These are phyloP conservation scores for Patella pellucida DNA, from an alignment of 2,888 invertebrate genomes.

Conservation along the genomic window DNA sequence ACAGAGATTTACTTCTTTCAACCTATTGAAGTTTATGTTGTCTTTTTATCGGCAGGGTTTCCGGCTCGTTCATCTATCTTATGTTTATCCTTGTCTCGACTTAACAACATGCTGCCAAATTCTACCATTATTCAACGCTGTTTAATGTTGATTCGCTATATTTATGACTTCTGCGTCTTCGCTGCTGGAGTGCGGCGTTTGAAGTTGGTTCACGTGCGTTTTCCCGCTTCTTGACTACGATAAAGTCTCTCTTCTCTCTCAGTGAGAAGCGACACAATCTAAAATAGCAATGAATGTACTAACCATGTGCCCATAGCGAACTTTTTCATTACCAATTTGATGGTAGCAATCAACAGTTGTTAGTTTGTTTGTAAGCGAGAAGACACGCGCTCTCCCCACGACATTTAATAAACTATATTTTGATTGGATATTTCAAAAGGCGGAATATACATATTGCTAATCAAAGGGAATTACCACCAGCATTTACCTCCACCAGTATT, in stretches of 20 bases:
- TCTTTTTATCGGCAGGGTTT: background rate
- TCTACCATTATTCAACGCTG: conserved; percentile 1
- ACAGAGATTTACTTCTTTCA: background rate
- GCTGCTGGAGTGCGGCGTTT: background rate
- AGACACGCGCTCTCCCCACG: conserved; percentile 4
- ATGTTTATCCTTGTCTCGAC: background rate
- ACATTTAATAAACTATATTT: conserved; percentile 1
- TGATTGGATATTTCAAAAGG: conserved; percentile 7
- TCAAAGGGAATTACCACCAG: too few species aligned
- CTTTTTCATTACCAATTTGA: too few species aligned
- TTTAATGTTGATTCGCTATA: conserved; percentile 1
- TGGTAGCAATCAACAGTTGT: too few species aligned
- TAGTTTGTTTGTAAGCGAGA: too few species aligned
- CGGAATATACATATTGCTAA: background rate
- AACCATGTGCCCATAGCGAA: too few species aligned
- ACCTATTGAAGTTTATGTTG: background rate
- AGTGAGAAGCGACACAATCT: background rate
- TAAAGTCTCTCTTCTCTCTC: background rate
- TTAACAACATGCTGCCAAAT: conserved; percentile 2
- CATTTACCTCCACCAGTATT: too few species aligned
- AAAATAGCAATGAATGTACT: background rate
- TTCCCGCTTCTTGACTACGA: background rate
- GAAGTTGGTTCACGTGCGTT: conserved; percentile 10
- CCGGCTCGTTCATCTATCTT: too few species aligned
- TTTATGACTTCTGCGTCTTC: conserved; percentile 10